phyloP scores from a whole-genome alignment of 2,113 vertebrate species.

The Thunnus thynnus region DNA sequence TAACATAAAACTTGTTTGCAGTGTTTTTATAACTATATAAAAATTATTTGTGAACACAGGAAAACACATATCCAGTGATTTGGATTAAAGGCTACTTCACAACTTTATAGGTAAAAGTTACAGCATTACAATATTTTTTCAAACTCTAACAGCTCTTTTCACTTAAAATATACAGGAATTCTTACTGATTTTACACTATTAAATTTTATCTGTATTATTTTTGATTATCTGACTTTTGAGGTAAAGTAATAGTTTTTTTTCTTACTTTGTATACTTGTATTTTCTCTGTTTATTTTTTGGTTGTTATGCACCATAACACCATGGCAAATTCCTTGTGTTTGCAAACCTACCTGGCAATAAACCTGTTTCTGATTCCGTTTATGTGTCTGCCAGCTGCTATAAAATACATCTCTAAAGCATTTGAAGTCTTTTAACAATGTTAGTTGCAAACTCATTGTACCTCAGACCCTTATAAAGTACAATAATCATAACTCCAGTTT shows the following conservation, averaged over 20 bases:
- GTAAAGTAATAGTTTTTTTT: no score
- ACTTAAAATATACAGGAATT: no score
- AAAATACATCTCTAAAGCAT: background rate
- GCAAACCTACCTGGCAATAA: no score
- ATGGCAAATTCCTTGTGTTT: no score
- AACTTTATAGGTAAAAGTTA: background rate
- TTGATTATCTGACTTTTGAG: no score
- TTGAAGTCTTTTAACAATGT: background rate
- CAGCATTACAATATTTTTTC: no score
- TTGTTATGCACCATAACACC: no score
- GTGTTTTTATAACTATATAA: background rate
- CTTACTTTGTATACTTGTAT: no score
- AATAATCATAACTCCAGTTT: slow-evolving; percentile 8
- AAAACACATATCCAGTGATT: background rate
- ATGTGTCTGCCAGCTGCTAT: background rate
- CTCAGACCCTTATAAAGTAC: background rate
- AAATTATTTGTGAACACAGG: background rate
- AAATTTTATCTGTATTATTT: no score
- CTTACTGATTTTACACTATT: no score
- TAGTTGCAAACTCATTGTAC: background rate
- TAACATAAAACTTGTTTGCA: background rate
- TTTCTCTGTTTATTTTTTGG: no score
- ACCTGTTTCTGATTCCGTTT: background rate
- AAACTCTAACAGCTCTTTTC: no score
- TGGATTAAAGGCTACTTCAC: background rate